These are phyloP conservation scores for Achroia grisella DNA, from an alignment of 1,140 invertebrate genomes.

Conservation along the genomic window DNA sequence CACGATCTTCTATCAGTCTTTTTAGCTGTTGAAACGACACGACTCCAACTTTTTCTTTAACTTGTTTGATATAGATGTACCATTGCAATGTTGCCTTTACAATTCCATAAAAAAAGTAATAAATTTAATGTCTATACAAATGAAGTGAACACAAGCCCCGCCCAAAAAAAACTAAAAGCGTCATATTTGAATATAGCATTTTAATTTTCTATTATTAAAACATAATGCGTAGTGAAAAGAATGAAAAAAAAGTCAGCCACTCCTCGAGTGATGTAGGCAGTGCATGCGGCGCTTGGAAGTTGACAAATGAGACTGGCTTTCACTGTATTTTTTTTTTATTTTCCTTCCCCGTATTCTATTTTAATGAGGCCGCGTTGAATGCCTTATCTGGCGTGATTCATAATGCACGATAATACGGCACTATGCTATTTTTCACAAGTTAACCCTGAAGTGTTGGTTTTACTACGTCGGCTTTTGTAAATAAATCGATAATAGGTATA, in stretches of 20 bases:
- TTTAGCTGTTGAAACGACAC: too few relatives aligned
- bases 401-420: conserved; percentile 21
- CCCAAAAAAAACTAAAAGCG: conserved; percentile 27
- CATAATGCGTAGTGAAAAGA: conserved; percentile 26
- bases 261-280: conserved; percentile 28
- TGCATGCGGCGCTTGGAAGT: conserved; percentile 27
- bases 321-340: conserved; percentile 23
- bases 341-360: conserved; percentile 14
- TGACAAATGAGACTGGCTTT: conserved; percentile 48
- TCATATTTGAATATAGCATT: conserved; percentile 30
- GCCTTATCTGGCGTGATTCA: conserved; percentile 30
- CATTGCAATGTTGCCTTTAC: too few relatives aligned
- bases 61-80: too few relatives aligned
- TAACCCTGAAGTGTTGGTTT: neutral
- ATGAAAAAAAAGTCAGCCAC: conserved; percentile 38
- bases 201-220: conserved; percentile 45
- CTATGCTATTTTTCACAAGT: conserved; percentile 12
- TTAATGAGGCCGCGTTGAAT: conserved; percentile 33
- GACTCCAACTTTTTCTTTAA: too few relatives aligned
- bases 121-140: too few relatives aligned
- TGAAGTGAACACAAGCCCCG: neutral
- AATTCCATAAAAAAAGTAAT: too few relatives aligned
- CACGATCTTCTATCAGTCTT: too few relatives aligned
- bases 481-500: too few relatives aligned
- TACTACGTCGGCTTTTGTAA: too few relatives aligned